Percentiles rank a stretch among this genome's conserved stretches.
Conservation (phyloP, 2,113 vertebrate genomes). For the Platysteira castanea region DNA sequence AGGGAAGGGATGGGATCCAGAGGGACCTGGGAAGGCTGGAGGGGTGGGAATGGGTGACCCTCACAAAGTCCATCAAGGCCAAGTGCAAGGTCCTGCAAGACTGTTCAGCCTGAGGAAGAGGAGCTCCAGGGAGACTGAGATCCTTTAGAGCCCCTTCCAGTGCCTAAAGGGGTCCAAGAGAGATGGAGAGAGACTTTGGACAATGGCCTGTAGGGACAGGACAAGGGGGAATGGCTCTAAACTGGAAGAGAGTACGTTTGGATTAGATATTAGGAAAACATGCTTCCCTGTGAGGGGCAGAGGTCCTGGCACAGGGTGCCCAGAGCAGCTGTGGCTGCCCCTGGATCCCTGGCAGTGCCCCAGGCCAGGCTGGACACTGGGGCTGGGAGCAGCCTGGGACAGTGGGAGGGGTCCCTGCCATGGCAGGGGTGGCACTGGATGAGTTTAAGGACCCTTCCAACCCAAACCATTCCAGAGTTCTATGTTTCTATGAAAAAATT, state of each 20-base stretch:
- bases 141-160: neutral
- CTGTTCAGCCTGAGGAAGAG: neutral
- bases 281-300: neutral
- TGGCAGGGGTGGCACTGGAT: too few species aligned
- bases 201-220: neutral
- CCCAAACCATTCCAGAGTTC: neutral
- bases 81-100: neutral
- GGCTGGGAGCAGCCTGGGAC: neutral
- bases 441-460: neutral
- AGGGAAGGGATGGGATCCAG: neutral
- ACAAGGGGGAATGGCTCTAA: neutral
- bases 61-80: neutral
- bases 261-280: neutral
- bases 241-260: neutral
- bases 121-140: neutral
- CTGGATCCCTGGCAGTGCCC: neutral
- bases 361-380: rapidly evolving
- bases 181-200: neutral
- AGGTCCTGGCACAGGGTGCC: neutral
- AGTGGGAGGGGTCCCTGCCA: neutral
- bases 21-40: neutral
- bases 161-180: neutral
- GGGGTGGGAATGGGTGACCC: neutral
- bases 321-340: neutral
- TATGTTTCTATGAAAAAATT: neutral